Base-by-base conservation (phyloP, 2,113 vertebrate genomes). In the Hippocampus comes region DNA sequence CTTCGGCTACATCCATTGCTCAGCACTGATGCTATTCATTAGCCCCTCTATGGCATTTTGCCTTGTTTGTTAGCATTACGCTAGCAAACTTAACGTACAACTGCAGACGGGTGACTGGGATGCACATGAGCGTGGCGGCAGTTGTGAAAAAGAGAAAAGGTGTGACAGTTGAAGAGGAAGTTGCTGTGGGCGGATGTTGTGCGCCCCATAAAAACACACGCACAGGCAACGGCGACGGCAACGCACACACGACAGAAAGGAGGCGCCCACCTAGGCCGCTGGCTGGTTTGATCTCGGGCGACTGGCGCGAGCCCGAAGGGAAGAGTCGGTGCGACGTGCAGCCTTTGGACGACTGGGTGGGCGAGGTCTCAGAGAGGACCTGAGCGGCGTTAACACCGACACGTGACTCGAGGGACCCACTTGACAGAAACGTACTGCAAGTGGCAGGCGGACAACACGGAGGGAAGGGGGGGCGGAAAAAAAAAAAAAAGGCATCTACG, bases 331-430 rank as follows among this genome's bases (percentile, higher is more conserved):
- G 95, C 71, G 94, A 90, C 25, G 93, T 91, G 63, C 91, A 84
- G 75, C 94, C 79, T 77, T 87, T 96, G 78, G 94, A 92, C 21
- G 84, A 59, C 70, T 80, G 82, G 73, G 67, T 76, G 67, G 95
- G 94, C 8, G 89, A 87, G 53, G 94, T 95, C 86, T 99, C 97
- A 27, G 96, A 98, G 14, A 99, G 94, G 70, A 97, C 96, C 97
- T 99, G 91, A 64, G 67, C 12, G 86, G 30, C 61, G 68, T 81
- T 67, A 82, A 73, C 9, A 71, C 27, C 17, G 55, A 75, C 7
- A 71, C 9, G 14, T 10, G 48, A 42, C 68, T 71, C 68, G 43
- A 51, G 43, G 70, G 21, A 76, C 56, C 59, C 60, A 9, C 55
- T 18, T 38, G 68, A 41, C 25, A 70, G 61, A 41, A 41, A 9